phyloP scores from a whole-genome alignment of 2,888 invertebrate species.

The Epirrhoe tristata region DNA sequence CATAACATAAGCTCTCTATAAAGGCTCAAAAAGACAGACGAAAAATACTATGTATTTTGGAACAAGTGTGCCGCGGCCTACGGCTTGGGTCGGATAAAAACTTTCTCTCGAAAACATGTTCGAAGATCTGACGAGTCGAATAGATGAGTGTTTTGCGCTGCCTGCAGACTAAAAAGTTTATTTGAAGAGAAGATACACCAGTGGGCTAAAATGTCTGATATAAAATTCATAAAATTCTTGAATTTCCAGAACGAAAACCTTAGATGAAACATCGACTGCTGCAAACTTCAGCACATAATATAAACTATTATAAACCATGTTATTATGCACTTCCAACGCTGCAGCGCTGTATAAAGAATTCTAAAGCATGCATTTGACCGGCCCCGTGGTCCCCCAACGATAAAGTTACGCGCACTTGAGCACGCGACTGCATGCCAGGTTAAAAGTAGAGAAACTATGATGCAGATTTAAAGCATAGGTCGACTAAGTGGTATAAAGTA shows the following conservation, averaged over 20 bases:
- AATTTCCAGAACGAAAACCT: neutral
- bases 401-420: conserved; percentile 63
- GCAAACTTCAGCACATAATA: neutral
- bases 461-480: conserved; percentile 44
- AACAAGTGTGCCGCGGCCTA: conserved; percentile 40
- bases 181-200: neutral
- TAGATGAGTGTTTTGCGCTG: conserved; percentile 20
- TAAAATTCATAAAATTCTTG: neutral
- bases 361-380: conserved; percentile 41
- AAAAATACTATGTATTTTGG: no score
- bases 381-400: conserved; percentile 49
- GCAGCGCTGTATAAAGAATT: conserved; percentile 20
- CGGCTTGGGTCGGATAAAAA: conserved; percentile 44
- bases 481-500: conserved; percentile 41
- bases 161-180: neutral
- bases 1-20: conserved; percentile 19
- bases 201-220: no score
- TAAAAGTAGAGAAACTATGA: conserved; percentile 39
- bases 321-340: conserved; percentile 33
- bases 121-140: conserved; percentile 41
- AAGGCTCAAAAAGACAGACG: conserved; percentile 32
- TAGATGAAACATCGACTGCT: neutral
- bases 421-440: conserved; percentile 62
- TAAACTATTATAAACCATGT: conserved; percentile 23
- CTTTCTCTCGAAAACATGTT: conserved; percentile 52